A percentile compares a stretch with the other conserved stretches of the same genome.
phyloP scores from a whole-genome alignment of 1,140 invertebrate genomes.

The Phortica variegata region DNA sequence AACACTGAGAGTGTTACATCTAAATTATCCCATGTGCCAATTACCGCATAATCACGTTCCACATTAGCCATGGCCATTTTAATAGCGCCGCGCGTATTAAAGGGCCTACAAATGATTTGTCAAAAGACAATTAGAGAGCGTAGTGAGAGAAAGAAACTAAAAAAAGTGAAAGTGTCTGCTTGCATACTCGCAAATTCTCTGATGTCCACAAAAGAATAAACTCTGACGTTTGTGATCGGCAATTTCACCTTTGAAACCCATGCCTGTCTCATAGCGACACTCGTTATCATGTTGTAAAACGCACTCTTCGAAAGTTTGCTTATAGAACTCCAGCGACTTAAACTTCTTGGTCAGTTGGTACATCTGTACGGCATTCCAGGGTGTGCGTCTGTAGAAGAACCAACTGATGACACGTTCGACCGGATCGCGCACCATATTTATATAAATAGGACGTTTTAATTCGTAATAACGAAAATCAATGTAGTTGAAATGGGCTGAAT shows the following conservation, averaged over 20 bases:
- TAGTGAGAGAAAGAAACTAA: not conserved
- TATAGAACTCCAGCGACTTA: slow-evolving; percentile 77
- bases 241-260: slow-evolving; percentile 72
- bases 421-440: slow-evolving; percentile 84
- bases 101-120: slow-evolving; percentile 64
- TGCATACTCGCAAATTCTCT: slow-evolving; percentile 74
- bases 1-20: slow-evolving; percentile 78
- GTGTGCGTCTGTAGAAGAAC: slow-evolving; percentile 77
- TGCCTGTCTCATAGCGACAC: slow-evolving; percentile 76
- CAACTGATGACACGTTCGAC: slow-evolving; percentile 85
- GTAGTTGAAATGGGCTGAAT: slow-evolving; percentile 38
- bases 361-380: slow-evolving; percentile 62
- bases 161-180: not conserved
- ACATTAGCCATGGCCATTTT: slow-evolving; percentile 79
- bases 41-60: slow-evolving; percentile 80
- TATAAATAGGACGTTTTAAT: slow-evolving; percentile 78
- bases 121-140: not conserved
- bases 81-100: slow-evolving; percentile 76
- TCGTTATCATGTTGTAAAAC: slow-evolving; percentile 78
- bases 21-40: slow-evolving; percentile 81
- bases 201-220: slow-evolving; percentile 85
- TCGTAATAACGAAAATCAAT: slow-evolving; percentile 69
- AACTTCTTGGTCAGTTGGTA: slow-evolving; percentile 69
- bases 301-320: slow-evolving; percentile 84
- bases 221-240: slow-evolving; percentile 69